Conservation (phyloP, 2,113 vertebrate species). For the Dolichotis patagonum region DNA sequence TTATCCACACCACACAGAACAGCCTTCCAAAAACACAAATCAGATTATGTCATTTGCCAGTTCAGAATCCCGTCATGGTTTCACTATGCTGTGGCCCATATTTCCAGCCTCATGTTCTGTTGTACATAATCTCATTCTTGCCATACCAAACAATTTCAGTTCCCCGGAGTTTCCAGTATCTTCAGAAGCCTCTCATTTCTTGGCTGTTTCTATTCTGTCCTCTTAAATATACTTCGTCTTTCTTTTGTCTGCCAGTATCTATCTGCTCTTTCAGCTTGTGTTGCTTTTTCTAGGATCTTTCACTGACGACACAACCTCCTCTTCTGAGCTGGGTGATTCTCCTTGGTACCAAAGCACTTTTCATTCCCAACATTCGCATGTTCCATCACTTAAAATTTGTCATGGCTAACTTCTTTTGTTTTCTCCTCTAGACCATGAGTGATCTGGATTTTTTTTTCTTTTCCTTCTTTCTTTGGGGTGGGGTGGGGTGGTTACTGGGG, state of each 20-base stretch:
- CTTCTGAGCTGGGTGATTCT: neutral
- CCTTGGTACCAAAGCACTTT: neutral
- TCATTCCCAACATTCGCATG: neutral
- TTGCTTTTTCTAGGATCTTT: neutral
- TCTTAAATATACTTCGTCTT: neutral
- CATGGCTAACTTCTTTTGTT: conserved; percentile 13
- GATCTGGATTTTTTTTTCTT: neutral
- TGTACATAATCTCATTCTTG: neutral
- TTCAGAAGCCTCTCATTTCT: conserved; percentile 20
- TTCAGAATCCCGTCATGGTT: neutral
- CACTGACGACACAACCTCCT: neutral
- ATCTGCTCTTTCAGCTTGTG: neutral
- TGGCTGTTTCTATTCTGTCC: neutral
- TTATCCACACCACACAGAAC: neutral
- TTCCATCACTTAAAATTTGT: neutral
- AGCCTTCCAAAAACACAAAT: conserved; percentile 30
- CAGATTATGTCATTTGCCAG: neutral
- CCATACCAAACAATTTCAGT: neutral
- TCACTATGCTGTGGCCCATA: neutral
- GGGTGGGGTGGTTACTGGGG: neutral
- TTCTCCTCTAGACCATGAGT: conserved; percentile 2
- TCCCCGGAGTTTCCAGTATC: neutral
- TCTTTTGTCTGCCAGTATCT: neutral
- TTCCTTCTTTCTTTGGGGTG: neutral
- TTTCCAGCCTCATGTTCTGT: neutral